Evolutionary conservation across 1,140 invertebrate genomes (phyloP), one percentile per base, ranked within the genome.

Genomic region (Tetramorium alpestre): DNA sequence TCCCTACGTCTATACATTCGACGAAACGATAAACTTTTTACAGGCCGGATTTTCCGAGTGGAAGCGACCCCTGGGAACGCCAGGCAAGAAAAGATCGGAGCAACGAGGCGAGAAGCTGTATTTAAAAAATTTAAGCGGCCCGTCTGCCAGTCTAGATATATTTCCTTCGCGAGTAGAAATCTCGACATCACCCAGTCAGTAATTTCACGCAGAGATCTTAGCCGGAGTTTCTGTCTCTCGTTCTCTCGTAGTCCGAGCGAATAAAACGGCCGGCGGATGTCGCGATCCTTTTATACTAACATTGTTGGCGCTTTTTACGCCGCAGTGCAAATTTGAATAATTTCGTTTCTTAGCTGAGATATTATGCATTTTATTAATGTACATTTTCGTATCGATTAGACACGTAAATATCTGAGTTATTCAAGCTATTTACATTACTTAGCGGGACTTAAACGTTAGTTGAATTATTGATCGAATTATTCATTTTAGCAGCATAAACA

Each of bases 111-210:
- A 72, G 51, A 87, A 87, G 69, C 64, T 85, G 78, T 87, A 87
- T 76, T 89, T 89, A 89, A 89, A 89, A 89, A 84, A 87, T 89
- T 84, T 87, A 89, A 75, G 86, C 86, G 58, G 13, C 62, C 33
- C 44, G 70, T 65, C 72, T 51, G 44, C 69, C 85, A 72, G 33
- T 60, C 70, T 22, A 60, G 65, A 58, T 75, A 51, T 77, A 85
- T 76, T 84, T 89, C 54, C 62, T 85, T 85, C 75, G 51, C 80
- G 47, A 51, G 64, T 38, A 47, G 70, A 65, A 82, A 85, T 65
- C 86, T 73, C 78, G 33, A 65, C 88, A 58, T 64, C 4, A 65
- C 22, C 33, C 25, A 67, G 69, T 80, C 85, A 65, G 54, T 85
- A 89, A 89, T 86, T 86, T 86, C 54, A 38, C 58, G 54, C 10